Conservation (phyloP, 2,888 invertebrate genomes). For the Caenorhabditis panamensis region DNA sequence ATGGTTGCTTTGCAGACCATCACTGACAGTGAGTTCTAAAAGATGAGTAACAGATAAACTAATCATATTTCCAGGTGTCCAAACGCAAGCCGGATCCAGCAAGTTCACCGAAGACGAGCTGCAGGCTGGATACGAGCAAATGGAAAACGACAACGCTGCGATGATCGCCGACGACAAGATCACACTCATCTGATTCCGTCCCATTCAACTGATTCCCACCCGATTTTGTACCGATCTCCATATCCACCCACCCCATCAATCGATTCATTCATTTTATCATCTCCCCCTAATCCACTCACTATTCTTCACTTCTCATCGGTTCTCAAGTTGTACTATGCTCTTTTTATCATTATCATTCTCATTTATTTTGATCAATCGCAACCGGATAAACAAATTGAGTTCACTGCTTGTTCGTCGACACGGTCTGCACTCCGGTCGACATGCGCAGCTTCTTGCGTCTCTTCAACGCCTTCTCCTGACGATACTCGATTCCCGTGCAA, state of each 20-base stretch:
- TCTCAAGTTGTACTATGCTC: constrained; percentile 30
- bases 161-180: constrained; percentile 76
- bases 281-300: constrained; percentile 23
- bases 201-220: not conserved
- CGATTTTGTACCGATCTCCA: constrained; percentile 43
- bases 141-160: constrained; percentile 75
- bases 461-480: constrained; percentile 30
- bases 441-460: constrained; percentile 14
- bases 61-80: constrained; percentile 60
- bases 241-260: constrained; percentile 5
- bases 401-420: constrained; percentile 29
- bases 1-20: constrained; percentile 69
- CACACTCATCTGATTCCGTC: constrained; percentile 65
- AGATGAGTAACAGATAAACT: not conserved
- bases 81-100: constrained; percentile 67
- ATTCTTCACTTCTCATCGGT: not conserved
- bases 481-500: constrained; percentile 28
- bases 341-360: constrained; percentile 17
- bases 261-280: constrained; percentile 15
- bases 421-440: constrained; percentile 47
- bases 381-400: constrained; percentile 26
- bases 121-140: constrained; percentile 74
- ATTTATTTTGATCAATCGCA: constrained; percentile 27
- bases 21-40: constrained; percentile 51
- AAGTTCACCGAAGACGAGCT: constrained; percentile 75